A percentile compares a stretch with the other conserved stretches of the same genome.
These are phyloP conservation scores for Sibirionetta formosa DNA, from an alignment of 2,797 vertebrate species.

Conservation along the genomic window DNA sequence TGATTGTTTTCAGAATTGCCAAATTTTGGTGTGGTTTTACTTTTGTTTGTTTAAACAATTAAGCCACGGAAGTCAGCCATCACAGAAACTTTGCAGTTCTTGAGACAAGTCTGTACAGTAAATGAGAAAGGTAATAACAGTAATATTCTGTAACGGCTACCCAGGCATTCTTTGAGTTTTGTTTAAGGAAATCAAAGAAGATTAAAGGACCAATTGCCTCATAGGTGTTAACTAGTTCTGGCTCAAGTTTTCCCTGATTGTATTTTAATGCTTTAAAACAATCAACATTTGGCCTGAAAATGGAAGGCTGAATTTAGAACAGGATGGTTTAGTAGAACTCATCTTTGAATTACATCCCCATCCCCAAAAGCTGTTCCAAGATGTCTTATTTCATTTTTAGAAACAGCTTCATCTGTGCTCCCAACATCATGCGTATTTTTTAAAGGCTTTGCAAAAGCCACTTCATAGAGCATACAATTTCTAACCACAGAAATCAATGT, in stretches of 20 bases:
- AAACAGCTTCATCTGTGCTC: neutral
- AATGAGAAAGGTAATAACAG: neutral
- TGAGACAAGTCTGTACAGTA: neutral
- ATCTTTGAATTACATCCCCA: neutral
- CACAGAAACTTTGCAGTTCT: neutral
- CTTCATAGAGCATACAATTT: neutral
- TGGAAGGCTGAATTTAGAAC: neutral
- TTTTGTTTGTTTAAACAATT: constrained; percentile 25
- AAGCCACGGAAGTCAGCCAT: neutral
- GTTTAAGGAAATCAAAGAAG: constrained; percentile 13
- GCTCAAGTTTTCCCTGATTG: neutral
- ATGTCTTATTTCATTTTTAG: neutral
- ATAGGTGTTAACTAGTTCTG: neutral
- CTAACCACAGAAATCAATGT: neutral
- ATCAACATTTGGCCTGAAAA: neutral
- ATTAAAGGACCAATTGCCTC: constrained; percentile 7
- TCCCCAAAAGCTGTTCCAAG: neutral
- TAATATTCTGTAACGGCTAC: neutral
- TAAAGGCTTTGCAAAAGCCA: neutral
- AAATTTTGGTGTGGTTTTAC: neutral
- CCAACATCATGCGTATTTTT: neutral
- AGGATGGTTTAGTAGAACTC: neutral
- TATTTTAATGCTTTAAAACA: neutral
- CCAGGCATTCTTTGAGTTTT: neutral
- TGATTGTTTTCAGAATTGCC: neutral